phyloP scores from a whole-genome alignment of 2,888 invertebrate genomes.

The Aromia moschata region DNA sequence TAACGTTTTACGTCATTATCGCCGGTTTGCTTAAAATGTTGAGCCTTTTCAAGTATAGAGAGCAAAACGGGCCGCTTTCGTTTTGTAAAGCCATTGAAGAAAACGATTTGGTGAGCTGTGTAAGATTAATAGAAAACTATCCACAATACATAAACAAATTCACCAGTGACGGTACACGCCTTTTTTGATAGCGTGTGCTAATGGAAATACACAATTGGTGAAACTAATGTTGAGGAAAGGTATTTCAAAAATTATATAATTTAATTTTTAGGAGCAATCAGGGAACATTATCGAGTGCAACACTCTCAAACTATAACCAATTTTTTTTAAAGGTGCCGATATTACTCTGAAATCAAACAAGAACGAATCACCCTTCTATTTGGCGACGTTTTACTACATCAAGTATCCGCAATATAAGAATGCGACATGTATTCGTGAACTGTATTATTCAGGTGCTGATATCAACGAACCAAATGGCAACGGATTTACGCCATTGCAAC shows the following conservation, averaged over 20 bases:
- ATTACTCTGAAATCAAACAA: conserved; percentile 46
- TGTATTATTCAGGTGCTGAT: conserved; percentile 55
- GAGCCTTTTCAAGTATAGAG: neutral
- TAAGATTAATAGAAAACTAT: conserved; percentile 42
- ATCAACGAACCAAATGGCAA: conserved; percentile 52
- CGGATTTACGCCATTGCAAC: conserved; percentile 53
- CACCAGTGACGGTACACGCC: conserved; percentile 47
- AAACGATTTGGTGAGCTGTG: conserved; percentile 37
- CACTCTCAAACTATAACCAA: too few relatives aligned
- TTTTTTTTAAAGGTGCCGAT: conserved; percentile 47
- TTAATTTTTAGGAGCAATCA: neutral
- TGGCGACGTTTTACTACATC: conserved; percentile 52
- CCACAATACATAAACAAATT: conserved; percentile 43
- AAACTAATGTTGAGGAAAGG: conserved; percentile 50
- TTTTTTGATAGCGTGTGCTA: conserved; percentile 52
- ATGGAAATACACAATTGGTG: conserved; percentile 52
- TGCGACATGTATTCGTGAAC: conserved; percentile 53
- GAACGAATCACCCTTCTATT: conserved; percentile 54
- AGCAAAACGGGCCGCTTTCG: conserved; percentile 8
- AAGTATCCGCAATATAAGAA: conserved; percentile 47
- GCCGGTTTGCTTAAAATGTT: conserved; percentile 14
- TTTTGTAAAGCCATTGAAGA: conserved; percentile 35
- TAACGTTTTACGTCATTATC: conserved; percentile 19
- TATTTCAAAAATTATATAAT: conserved; percentile 18
- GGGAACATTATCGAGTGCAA: too few relatives aligned